Evolutionary conservation across 2,797 vertebrate species (phyloP).

Genomic region (Xenentodon cancila): DNA sequence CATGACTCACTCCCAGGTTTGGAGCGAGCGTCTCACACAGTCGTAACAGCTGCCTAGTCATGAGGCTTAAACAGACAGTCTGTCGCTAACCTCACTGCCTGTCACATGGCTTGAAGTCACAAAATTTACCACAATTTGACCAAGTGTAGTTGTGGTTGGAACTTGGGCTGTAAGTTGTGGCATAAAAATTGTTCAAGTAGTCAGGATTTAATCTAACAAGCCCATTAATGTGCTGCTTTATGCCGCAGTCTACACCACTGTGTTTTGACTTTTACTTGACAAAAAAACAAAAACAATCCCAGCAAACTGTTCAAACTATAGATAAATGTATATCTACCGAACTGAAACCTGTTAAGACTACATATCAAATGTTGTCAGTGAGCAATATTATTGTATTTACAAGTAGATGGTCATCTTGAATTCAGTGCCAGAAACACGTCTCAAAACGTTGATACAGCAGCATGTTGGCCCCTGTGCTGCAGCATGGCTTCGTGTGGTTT

Average conservation of each 20-base stretch:
- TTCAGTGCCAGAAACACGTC: too few species aligned
- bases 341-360: too few species aligned
- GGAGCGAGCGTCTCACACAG: constrained; percentile 20
- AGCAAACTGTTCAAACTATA: too few species aligned
- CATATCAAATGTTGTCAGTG: too few species aligned
- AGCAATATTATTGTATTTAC: too few species aligned
- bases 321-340: too few species aligned
- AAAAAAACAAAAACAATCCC: background rate
- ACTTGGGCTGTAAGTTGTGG: constrained; percentile 20
- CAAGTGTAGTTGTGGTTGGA: constrained; percentile 27
- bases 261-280: constrained; percentile 1
- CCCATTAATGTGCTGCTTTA: constrained; percentile 17
- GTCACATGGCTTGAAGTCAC: constrained; percentile 41
- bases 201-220: constrained; percentile 34
- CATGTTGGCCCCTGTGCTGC: too few species aligned
- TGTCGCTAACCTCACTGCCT: constrained; percentile 29
- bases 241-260: constrained; percentile 19
- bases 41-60: constrained; percentile 32
- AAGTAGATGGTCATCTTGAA: too few species aligned
- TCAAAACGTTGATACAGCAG: too few species aligned
- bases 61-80: constrained; percentile 14
- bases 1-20: constrained; percentile 47
- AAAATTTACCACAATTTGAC: constrained; percentile 33
- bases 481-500: too few species aligned
- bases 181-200: constrained; percentile 28